phyloP scores from a whole-genome alignment of 1,140 invertebrate species.

The Danaus melanippus region DNA sequence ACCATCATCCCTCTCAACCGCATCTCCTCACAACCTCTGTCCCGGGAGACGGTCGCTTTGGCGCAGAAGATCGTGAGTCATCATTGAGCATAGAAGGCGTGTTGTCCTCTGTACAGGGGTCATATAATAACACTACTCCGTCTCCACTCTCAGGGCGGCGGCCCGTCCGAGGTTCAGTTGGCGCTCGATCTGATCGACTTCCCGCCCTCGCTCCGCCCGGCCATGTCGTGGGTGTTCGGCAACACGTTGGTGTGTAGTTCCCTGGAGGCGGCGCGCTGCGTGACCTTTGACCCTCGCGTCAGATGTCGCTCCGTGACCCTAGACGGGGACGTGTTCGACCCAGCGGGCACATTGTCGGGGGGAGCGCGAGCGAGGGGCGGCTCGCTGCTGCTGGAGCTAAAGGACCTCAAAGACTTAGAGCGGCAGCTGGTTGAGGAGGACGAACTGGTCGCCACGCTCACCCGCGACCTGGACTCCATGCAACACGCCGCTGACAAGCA shows the following conservation, averaged over 20 bases:
- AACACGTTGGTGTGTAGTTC: constrained; percentile 87
- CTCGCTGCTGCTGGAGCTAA: constrained; percentile 69
- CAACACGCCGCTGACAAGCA: constrained; percentile 66
- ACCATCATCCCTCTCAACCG: constrained; percentile 96
- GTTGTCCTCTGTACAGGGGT: too few species aligned
- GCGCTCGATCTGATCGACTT: constrained; percentile 89
- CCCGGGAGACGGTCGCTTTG: constrained; percentile 73
- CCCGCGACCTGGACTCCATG: constrained; percentile 69
- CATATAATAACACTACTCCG: neutral
- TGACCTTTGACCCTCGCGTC: constrained; percentile 83
- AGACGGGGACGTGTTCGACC: constrained; percentile 94
- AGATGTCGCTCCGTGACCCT: constrained; percentile 88
- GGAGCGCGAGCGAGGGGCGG: constrained; percentile 74
- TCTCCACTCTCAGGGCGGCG: constrained; percentile 54
- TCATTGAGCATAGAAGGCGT: too few species aligned
- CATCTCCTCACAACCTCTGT: constrained; percentile 79
- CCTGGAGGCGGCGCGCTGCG: constrained; percentile 83
- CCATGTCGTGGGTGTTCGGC: constrained; percentile 94
- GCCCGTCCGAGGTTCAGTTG: constrained; percentile 84
- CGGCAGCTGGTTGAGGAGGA: constrained; percentile 54
- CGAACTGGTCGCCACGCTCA: constrained; percentile 30
- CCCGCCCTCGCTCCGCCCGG: constrained; percentile 77
- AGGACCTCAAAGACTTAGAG: constrained; percentile 68
- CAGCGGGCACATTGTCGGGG: constrained; percentile 90
- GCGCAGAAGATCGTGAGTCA: constrained; percentile 83